A percentile compares a stretch with the other conserved stretches of the same genome.
These are phyloP conservation scores for Acleris cristana DNA, from an alignment of 2,888 invertebrate genomes.

Conservation along the genomic window DNA sequence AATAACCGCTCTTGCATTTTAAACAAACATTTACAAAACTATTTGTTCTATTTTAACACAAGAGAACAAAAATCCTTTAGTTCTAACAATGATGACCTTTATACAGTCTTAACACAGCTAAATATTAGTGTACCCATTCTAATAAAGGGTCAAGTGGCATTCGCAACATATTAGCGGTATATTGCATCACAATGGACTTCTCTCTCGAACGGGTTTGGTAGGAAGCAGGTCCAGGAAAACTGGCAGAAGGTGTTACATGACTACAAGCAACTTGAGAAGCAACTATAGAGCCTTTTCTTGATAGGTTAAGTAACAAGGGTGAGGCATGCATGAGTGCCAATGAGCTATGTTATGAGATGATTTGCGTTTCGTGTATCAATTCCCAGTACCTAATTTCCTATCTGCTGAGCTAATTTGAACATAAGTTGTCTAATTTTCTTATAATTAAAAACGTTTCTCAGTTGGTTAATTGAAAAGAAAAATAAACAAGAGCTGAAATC, in stretches of 20 bases:
- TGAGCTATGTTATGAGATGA: too few relatives aligned
- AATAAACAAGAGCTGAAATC: too few relatives aligned
- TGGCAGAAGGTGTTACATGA: slow-evolving; percentile 34
- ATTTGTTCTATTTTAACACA: too few relatives aligned
- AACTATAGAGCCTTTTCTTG: slow-evolving; percentile 12
- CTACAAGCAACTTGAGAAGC: slow-evolving; percentile 15
- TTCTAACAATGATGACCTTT: neutral
- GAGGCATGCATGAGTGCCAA: neutral
- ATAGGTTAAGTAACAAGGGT: slow-evolving; percentile 22
- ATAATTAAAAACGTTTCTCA: too few relatives aligned
- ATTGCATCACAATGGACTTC: slow-evolving; percentile 65
- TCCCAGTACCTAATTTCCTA: too few relatives aligned
- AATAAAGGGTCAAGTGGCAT: slow-evolving; percentile 26
- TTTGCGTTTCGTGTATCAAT: too few relatives aligned
- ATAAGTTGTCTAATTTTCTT: too few relatives aligned
- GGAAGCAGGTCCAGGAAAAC: slow-evolving; percentile 61
- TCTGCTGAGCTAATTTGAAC: too few relatives aligned
- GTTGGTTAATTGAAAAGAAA: too few relatives aligned
- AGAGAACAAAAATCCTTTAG: too few relatives aligned
- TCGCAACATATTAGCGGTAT: slow-evolving; percentile 24
- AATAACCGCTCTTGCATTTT: too few relatives aligned
- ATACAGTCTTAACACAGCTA: neutral
- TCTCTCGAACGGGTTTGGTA: slow-evolving; percentile 52
- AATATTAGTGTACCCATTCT: slow-evolving; percentile 20
- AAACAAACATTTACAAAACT: too few relatives aligned